Percentiles rank a stretch among this genome's conserved stretches.
Conservation (phyloP, 2,888 invertebrate genomes). For the Troides helena region DNA sequence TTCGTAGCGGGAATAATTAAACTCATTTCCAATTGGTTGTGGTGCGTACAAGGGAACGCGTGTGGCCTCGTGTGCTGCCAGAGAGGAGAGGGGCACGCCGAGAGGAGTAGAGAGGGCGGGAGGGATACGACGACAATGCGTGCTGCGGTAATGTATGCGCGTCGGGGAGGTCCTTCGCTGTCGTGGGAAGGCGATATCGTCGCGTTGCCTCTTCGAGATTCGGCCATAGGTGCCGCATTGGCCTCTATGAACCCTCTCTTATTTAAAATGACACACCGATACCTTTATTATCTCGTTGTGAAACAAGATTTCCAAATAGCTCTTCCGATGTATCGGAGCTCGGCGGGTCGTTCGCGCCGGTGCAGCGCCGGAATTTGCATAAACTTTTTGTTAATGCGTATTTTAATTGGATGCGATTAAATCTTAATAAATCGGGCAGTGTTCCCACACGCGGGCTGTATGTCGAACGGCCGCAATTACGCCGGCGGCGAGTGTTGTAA, state of each 20-base stretch:
- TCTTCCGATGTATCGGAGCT: conserved; percentile 42
- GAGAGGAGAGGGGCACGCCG: conserved; percentile 40
- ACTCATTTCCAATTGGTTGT: conserved; percentile 43
- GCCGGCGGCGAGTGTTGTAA: conserved; percentile 66
- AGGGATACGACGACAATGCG: conserved; percentile 38
- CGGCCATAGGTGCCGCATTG: conserved; percentile 41
- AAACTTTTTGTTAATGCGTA: conserved; percentile 65
- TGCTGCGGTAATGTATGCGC: conserved; percentile 71
- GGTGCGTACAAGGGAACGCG: conserved; percentile 42
- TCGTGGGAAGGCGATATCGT: conserved; percentile 67
- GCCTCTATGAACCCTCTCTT: conserved; percentile 32
- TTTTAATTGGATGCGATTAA: conserved; percentile 76
- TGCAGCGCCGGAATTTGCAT: conserved; percentile 54
- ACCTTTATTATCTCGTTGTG: conserved; percentile 25
- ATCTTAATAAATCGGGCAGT: conserved; percentile 75
- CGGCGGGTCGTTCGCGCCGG: conserved; percentile 46
- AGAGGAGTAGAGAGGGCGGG: conserved; percentile 25
- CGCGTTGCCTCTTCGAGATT: conserved; percentile 45
- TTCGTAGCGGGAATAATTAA: conserved; percentile 38
- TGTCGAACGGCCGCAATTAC: conserved; percentile 61
- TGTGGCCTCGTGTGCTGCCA: conserved; percentile 50
- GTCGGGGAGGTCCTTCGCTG: conserved; percentile 67
- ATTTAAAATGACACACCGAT: conserved; percentile 22
- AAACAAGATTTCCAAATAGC: conserved; percentile 6
- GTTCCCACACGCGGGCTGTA: conserved; percentile 62